Conservation (phyloP, 2,888 invertebrate genomes). For the Anodontia alba region DNA sequence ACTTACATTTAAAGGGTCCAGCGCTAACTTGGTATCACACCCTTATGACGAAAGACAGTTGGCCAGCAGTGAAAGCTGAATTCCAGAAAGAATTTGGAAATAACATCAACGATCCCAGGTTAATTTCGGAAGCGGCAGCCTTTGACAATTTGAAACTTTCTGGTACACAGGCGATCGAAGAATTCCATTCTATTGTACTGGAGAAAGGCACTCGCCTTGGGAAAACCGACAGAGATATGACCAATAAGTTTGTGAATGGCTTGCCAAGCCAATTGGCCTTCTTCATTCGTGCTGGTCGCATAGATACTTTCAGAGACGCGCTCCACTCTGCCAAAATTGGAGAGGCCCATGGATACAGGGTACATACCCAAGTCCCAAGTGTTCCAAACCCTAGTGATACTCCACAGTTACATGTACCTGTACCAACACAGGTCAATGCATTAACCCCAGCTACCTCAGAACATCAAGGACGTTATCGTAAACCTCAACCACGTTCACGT, state of each 20-base stretch:
- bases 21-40: slow-evolving; percentile 9
- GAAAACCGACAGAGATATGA: slow-evolving; percentile 8
- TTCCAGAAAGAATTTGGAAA: neutral
- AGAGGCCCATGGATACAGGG: neutral
- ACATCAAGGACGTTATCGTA: too few species aligned
- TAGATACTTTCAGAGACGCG: neutral
- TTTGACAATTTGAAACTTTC: neutral
- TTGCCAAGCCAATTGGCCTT: neutral
- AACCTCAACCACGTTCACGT: too few species aligned
- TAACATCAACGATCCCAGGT: neutral
- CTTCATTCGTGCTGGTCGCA: neutral
- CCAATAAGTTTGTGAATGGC: neutral
- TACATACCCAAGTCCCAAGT: neutral
- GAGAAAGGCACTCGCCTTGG: slow-evolving; percentile 1
- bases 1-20: slow-evolving; percentile 10
- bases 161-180: neutral
- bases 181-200: neutral
- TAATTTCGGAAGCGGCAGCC: neutral
- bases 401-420: too few species aligned
- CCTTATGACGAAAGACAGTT: neutral
- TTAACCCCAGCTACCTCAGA: too few species aligned
- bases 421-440: too few species aligned
- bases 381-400: too few species aligned
- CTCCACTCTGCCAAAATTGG: neutral
- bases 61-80: neutral